Percentiles rank a stretch among this genome's conserved stretches.
phyloP scores from a whole-genome alignment of 2,797 vertebrate species.

The Adelosebastes latens region DNA sequence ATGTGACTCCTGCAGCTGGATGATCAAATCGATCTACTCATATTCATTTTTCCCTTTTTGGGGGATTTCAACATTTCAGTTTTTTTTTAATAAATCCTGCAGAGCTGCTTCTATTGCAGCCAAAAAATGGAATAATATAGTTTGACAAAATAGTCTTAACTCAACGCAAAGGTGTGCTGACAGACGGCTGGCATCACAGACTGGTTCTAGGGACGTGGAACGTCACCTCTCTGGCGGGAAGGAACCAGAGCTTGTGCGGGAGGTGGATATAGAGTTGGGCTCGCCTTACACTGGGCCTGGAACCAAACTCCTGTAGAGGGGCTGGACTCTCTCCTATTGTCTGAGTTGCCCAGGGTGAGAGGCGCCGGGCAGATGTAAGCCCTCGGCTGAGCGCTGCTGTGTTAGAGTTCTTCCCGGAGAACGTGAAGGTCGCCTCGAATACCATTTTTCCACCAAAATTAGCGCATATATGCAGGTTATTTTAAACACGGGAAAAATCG shows the following conservation, averaged over 20 bases:
- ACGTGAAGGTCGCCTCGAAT: background rate
- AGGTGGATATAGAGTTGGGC: background rate
- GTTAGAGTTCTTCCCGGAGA: background rate
- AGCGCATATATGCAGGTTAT: no score
- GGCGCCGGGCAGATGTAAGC: background rate
- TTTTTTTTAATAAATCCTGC: background rate
- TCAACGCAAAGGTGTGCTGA: background rate
- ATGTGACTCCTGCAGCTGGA: constrained; percentile 20
- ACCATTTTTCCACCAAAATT: background rate
- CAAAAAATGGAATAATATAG: background rate
- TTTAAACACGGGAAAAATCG: no score
- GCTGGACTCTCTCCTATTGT: background rate
- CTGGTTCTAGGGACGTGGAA: background rate
- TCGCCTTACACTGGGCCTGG: background rate
- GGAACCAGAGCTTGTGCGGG: background rate
- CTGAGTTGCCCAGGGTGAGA: background rate
- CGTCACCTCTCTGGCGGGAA: background rate
- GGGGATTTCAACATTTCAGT: background rate
- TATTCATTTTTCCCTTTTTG: background rate
- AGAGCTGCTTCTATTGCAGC: background rate
- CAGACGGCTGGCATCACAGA: background rate
- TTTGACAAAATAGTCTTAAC: background rate
- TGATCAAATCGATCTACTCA: background rate
- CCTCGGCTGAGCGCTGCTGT: background rate
- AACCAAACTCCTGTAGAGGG: background rate